Base-by-base conservation (phyloP, 92 coral and sea anemone genomes). In the Paramuricea clavata region DNA sequence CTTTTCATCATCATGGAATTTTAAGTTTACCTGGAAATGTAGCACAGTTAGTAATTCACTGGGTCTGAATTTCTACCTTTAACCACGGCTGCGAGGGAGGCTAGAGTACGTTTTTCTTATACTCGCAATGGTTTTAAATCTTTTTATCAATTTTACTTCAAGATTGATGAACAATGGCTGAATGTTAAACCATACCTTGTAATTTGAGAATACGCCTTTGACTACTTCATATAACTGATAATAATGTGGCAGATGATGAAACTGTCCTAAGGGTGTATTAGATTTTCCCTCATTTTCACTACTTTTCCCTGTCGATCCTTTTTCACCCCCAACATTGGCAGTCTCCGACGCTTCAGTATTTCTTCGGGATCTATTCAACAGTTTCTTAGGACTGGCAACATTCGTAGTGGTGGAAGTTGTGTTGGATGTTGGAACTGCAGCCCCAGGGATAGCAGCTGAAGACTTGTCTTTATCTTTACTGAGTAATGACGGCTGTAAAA, bases 391-490 rank as follows among this genome's bases (percentile, higher is more conserved):
- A 33, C 92, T 94, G 61, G 94, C 88, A 25, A 95, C 32, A 23
- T 88, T 88, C 9, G 74, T 43, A 64, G 87, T 85, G 43, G 80
- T 57, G 8, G 94, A 57, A 5, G 93, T 79, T 22, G 92, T 41
- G 25, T 82, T 65, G 0, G 94, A 50, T 5, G 97, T 59, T 56
- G 93, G 74, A 42, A 92, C 69, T 42, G 92, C 78, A 10, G 76
- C 71, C 4, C 89, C 70, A 12, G 96, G 65, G 35, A 88, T 59
- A 15, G 97, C 93, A 71, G 94, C 62, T 5, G 90, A 21, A 7
- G 90, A 78, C 57, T 91, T 96, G 85, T 96, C 99, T 61, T 94
- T 96, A 74, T 91, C 91, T 81, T 96, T 98, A 12, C 98, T 94
- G 43, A 95, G 98, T 57, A 93, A 96, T 32, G 92, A 73, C 69